Conservation (phyloP, 2,888 invertebrate genomes). For the Drosophila multiciliata region DNA sequence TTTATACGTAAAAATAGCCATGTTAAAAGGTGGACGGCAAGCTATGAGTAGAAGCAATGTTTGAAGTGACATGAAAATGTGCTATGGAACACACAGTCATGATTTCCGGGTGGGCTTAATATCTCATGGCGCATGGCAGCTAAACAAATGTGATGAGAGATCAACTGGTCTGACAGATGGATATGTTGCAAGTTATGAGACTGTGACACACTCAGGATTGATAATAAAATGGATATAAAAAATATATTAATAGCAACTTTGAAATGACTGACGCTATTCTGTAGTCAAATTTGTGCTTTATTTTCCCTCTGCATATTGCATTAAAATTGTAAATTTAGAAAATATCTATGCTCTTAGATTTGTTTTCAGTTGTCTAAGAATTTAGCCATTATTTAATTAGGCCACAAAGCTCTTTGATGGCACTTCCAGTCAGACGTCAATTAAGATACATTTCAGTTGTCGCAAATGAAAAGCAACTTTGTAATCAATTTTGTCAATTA, state of each 20-base stretch:
- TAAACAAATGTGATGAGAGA: constrained; percentile 20
- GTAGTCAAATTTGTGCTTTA: too few species aligned
- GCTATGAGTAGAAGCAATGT: constrained; percentile 51
- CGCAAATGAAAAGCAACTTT: constrained; percentile 72
- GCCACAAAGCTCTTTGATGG: constrained; percentile 42
- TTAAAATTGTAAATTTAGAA: background rate
- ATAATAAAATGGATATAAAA: constrained; percentile 7
- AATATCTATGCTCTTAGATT: background rate
- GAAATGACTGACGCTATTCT: background rate
- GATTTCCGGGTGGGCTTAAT: constrained; percentile 69
- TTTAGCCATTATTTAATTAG: constrained; percentile 70
- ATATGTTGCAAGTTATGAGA: constrained; percentile 2
- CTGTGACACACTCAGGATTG: constrained; percentile 3
- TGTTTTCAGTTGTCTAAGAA: constrained; percentile 1
- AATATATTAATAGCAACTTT: background rate
- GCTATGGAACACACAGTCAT: constrained; percentile 39
- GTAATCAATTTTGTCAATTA: constrained; percentile 81
- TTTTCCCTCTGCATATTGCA: background rate
- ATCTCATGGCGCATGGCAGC: constrained; percentile 8
- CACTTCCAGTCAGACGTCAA: constrained; percentile 45
- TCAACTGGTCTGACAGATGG: constrained; percentile 7
- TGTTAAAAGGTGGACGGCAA: constrained; percentile 34
- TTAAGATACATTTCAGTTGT: constrained; percentile 76
- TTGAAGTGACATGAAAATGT: constrained; percentile 54
- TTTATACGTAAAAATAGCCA: constrained; percentile 29